Base-by-base conservation (phyloP, 1,140 invertebrate species). In the Hycleus cichorii region DNA sequence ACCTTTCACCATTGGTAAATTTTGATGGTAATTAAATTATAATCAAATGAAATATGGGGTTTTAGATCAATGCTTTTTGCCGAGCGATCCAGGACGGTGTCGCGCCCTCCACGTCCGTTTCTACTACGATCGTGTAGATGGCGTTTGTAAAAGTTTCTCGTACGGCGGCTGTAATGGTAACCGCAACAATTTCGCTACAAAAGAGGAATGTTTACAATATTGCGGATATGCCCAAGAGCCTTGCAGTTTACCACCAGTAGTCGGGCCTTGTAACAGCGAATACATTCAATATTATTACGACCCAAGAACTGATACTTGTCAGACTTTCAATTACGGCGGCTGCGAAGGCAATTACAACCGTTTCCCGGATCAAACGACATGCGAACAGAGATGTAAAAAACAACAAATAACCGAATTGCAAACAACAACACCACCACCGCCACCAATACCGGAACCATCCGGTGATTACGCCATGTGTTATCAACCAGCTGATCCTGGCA, bases 311-410 rank as follows among this genome's bases (percentile, higher is more conserved):
- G 83, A 85, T 43, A 65, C 74, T n/a, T 90, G 89, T 66, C 71
- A 81, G 54, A 78, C 82, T 64, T 88, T 87, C 65, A 78, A 79
- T n/a, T 97, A 95, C 71, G 92, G 94, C 18, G 92, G 93, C 26
- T 96, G 93, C 72, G 88, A 88, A 0, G 94, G 94, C 39, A 98
- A 97, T 71, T 84, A 81, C 3, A 95, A 97, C 75, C 77, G 88
- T 7, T 98, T 97, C 86, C 51, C 49, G 40, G 61, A 76, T 55
- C 62, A 75, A 39, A 71, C 75, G 58, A 78, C 78, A 49, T 87
- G 85, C 71, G 76, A 81, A 69, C 71, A 76, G 47, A 74, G 75
- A 51, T 86, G 83, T 61, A 65, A 58, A 55, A 54, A 44, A 50
- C 40, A 18, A 12, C 24, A 54, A 45, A 11, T 49, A 18, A 18